A percentile compares a stretch with the other conserved stretches of the same genome.
These are phyloP conservation scores for Gymnorhina tibicen DNA, from an alignment of 2,113 vertebrate genomes.

Conservation along the genomic window DNA sequence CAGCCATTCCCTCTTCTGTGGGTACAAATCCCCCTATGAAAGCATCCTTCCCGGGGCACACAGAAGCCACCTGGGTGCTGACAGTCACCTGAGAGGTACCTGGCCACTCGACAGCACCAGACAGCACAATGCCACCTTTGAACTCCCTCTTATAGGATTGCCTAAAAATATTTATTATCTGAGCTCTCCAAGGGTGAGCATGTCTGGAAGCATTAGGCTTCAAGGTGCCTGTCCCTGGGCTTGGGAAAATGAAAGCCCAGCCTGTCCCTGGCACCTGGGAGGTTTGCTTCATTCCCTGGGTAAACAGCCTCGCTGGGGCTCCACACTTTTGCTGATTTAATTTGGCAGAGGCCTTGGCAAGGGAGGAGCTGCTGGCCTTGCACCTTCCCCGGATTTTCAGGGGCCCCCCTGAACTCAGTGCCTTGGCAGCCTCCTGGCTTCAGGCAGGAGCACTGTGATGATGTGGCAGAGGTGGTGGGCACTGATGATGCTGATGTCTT, in stretches of 20 bases:
- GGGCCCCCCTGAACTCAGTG: neutral
- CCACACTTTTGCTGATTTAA: neutral
- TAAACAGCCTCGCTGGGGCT: neutral
- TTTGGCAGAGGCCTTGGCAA: neutral
- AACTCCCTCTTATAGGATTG: neutral
- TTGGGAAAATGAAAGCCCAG: neutral
- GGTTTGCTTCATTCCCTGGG: neutral
- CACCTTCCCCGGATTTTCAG: neutral
- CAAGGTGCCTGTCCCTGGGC: fast-evolving
- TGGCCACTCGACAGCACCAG: neutral
- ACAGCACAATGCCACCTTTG: neutral
- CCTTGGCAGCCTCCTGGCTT: neutral
- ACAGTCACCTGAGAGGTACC: neutral
- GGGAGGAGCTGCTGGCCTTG: neutral
- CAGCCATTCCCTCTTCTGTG: neutral
- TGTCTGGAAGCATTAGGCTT: fast-evolving
- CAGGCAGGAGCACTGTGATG: neutral
- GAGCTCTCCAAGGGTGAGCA: fast-evolving
- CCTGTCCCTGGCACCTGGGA: neutral
- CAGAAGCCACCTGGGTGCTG: neutral
- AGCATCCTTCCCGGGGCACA: neutral
- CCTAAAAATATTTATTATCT: neutral
- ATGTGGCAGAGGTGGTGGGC: neutral
- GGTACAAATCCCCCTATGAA: neutral
- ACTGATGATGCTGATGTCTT: neutral